Base-by-base conservation (phyloP, 2,888 invertebrate species). In the Aquatica leii region DNA sequence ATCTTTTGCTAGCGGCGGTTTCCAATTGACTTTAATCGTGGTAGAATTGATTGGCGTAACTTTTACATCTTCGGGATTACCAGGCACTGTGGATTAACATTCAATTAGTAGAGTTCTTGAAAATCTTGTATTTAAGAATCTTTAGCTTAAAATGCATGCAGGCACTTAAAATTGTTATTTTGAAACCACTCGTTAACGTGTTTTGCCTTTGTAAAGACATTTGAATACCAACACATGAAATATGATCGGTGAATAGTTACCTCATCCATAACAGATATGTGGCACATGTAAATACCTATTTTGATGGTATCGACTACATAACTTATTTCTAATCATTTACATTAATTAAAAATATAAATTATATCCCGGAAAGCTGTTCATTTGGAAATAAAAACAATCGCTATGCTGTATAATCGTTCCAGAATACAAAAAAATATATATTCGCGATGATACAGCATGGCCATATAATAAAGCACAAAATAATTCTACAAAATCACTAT, bases 11-110 rank as follows among this genome's bases (percentile, higher is more conserved):
- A 88, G 86, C 0, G 98, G 99, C 5, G 95, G 93, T 77, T 94
- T 92, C 99, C 99, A 99, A 66, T 90, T 89, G 54, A 98, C 95
- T 80, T 91, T 91, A 71, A 98, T 91, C 35, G 97, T 90, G n/a
- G 98, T 97, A 0, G 98, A 98, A 85, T 98, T 98, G 79, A 98
- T 86, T 17, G 94, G 88, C 66, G 87, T 88, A 43, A 92, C 93
- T 82, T 91, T 91, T 68, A 99, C 95, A 77, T 95, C 93, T 82
- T 94, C 93, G 50, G 98, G 98, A 83, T 97, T 94, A 70, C 97
- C 97, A 74, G 98, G 98, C 87, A 99, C 98, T 98, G 89, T 84
- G 86, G 85, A 82, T 75, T 40, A 37, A 49, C 61, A 55, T 24
- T 59, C 31, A 46, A 51, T 63, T 56, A 64, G 43, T 64, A 65